phyloP scores from a whole-genome alignment of 2,113 vertebrate species.

The Pardalotus punctatus region DNA sequence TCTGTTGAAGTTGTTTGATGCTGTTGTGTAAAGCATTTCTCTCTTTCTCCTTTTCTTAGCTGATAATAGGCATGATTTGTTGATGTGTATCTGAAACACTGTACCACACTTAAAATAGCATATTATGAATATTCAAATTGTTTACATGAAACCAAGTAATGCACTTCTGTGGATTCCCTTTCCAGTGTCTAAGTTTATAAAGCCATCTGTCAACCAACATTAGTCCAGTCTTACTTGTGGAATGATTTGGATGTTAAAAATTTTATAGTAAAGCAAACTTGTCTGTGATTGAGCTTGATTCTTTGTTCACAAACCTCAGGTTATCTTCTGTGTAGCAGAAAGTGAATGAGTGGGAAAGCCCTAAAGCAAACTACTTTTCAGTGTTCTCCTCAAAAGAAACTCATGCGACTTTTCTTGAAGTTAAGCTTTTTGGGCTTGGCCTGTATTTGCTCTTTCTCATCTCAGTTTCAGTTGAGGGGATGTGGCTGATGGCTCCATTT shows the following conservation, averaged over 20 bases:
- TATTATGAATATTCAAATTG: conserved; percentile 44
- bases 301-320: conserved; percentile 15
- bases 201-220: conserved; percentile 42
- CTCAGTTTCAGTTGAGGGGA: background rate
- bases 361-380: background rate
- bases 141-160: conserved; percentile 4
- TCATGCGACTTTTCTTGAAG: background rate
- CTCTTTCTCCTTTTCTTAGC: conserved; percentile 36
- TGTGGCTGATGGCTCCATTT: background rate
- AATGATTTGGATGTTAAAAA: background rate
- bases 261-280: background rate
- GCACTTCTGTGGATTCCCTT: conserved; percentile 30
- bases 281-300: conserved; percentile 37
- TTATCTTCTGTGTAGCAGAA: conserved; percentile 19
- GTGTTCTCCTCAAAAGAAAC: background rate
- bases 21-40: conserved; percentile 4
- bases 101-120: conserved; percentile 20
- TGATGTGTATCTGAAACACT: conserved; percentile 18
- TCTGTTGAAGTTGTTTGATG: conserved; percentile 64
- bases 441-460: background rate
- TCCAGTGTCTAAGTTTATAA: conserved; percentile 14
- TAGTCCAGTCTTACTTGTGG: background rate
- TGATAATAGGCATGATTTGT: conserved; percentile 42
- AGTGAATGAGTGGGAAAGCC: conserved; percentile 19
- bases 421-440: background rate